A percentile compares a stretch with the other conserved stretches of the same genome.
Conservation (phyloP, 1,140 invertebrate species). For the Ooceraea biroi region DNA sequence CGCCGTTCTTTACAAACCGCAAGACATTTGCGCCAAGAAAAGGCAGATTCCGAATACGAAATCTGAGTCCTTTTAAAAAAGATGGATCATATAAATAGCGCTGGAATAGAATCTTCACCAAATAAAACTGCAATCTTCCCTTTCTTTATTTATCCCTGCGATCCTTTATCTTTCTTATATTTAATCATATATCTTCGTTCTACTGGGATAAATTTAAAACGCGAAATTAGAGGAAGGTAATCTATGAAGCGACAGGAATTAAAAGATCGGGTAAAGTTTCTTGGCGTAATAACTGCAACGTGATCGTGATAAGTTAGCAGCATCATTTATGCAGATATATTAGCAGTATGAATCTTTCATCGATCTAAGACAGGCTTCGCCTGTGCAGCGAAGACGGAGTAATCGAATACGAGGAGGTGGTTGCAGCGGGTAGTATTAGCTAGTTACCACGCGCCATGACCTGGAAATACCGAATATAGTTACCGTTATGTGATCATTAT, state of each 20-base stretch:
- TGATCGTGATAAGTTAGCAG: not conserved
- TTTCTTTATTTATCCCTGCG: not conserved
- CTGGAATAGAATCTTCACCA: not conserved
- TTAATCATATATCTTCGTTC: not conserved
- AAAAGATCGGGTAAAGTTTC: not conserved
- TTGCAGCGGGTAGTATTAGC: not conserved
- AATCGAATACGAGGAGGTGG: not conserved
- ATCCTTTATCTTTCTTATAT: not conserved
- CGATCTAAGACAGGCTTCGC: conserved; percentile 24
- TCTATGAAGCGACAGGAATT: not conserved
- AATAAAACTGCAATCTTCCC: not conserved
- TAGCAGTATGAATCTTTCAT: conserved; percentile 15
- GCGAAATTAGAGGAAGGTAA: not conserved
- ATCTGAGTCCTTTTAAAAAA: not conserved
- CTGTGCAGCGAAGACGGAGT: conserved; percentile 30
- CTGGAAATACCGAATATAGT: conserved; percentile 56
- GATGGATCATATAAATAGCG: not conserved
- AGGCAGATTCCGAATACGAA: not conserved
- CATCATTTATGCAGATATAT: conserved; percentile 3
- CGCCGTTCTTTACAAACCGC: conserved; percentile 15
- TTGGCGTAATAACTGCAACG: not conserved
- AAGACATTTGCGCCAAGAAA: not conserved
- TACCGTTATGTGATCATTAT: conserved; percentile 33
- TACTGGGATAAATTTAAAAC: not conserved
- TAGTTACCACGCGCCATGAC: conserved; percentile 41